Percentiles rank a stretch among this genome's conserved stretches.
Evolutionary conservation across 2,888 invertebrate species (phyloP).

Genomic region (Oxystoma pomonae): DNA sequence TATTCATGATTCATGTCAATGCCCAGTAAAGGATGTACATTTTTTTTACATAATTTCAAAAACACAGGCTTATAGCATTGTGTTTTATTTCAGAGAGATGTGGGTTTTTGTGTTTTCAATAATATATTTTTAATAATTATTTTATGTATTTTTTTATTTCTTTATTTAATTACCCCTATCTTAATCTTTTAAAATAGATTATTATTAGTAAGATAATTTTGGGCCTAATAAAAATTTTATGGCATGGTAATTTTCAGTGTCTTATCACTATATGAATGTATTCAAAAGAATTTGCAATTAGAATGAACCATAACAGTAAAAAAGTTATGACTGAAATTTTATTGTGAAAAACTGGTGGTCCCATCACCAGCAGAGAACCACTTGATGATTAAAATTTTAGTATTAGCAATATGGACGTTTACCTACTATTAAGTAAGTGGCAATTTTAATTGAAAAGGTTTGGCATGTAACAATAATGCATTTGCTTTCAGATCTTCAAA

Average conservation of each 20-base stretch:
- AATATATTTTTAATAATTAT: background rate
- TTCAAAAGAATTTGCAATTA: background rate
- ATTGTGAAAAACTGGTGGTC: background rate
- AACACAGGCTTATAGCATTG: background rate
- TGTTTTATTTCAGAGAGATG: background rate
- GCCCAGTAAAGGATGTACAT: background rate
- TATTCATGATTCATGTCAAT: constrained; percentile 11
- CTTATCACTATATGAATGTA: background rate
- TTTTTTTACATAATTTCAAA: background rate
- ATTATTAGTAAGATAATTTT: background rate
- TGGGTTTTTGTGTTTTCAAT: background rate
- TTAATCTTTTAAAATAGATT: too few species aligned
- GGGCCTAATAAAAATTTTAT: background rate
- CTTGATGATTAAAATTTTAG: background rate
- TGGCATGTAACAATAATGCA: background rate
- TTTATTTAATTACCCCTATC: too few species aligned
- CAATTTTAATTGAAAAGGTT: background rate
- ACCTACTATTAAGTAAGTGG: constrained; percentile 2
- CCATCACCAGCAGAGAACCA: background rate
- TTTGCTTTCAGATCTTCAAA: constrained; percentile 30
- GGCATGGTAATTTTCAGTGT: background rate
- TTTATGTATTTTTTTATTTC: too few species aligned
- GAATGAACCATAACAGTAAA: background rate
- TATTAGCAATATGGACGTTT: background rate
- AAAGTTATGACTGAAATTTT: background rate